These are phyloP conservation scores for Catharus minimus DNA, from an alignment of 2,113 vertebrate species.

Conservation along the genomic window DNA sequence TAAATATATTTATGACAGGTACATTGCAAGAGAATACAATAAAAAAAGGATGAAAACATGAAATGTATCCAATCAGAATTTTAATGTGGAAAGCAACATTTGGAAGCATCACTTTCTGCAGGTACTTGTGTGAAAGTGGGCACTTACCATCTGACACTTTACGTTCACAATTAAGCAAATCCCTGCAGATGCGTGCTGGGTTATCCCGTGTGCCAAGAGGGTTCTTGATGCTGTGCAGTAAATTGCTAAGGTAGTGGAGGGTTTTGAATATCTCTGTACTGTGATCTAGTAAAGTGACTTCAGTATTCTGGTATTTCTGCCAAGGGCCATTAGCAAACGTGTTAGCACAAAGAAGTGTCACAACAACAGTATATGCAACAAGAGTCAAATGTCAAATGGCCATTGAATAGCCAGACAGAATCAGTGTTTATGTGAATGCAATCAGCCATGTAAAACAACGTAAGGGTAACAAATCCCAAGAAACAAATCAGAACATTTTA, in stretches of 20 bases:
- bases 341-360: conserved; percentile 31
- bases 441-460: background rate
- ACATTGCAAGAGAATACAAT: background rate
- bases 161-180: conserved; percentile 89
- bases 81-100: background rate
- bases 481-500: background rate
- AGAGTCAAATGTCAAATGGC: background rate
- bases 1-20: background rate
- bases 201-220: conserved; percentile 91
- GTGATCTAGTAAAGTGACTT: conserved; percentile 81
- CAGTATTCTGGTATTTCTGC: conserved; percentile 93
- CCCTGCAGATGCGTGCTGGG: conserved; percentile 93
- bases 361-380: background rate
- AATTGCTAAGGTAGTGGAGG: conserved; percentile 87
- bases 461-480: background rate
- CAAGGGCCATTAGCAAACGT: conserved; percentile 47
- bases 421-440: background rate
- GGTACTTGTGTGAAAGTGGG: background rate
- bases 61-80: background rate
- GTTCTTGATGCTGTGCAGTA: conserved; percentile 90
- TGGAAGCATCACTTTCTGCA: background rate
- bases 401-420: background rate
- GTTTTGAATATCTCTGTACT: conserved; percentile 90
- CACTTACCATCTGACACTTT: conserved; percentile 87
- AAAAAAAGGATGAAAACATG: background rate